Conservation (phyloP, 2,113 vertebrate species). For the Poicephalus gulielmi region DNA sequence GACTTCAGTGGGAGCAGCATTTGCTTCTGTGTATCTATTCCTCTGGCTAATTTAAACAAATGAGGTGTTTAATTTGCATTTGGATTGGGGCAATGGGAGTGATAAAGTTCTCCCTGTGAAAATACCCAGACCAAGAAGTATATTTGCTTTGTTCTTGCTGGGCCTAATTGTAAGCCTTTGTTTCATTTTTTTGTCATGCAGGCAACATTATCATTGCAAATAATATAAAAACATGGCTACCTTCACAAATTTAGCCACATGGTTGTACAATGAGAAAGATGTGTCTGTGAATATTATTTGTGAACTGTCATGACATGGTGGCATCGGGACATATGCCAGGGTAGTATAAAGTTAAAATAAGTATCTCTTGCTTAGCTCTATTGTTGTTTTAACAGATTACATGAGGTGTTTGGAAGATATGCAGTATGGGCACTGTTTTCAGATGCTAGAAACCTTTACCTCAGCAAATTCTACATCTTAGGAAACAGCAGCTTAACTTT, state of each 20-base stretch:
- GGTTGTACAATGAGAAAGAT: not conserved
- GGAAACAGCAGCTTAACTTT: not conserved
- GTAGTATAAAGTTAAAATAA: not conserved
- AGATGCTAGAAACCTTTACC: not conserved
- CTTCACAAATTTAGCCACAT: not conserved
- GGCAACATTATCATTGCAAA: not conserved
- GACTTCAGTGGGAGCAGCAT: not conserved
- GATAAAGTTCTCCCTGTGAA: not conserved
- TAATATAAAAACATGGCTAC: not conserved
- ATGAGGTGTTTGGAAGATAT: not conserved
- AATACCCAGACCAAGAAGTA: not conserved
- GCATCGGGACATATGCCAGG: not conserved
- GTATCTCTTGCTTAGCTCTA: not conserved
- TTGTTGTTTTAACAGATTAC: not conserved
- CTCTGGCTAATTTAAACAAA: constrained; percentile 39
- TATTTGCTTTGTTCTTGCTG: not conserved
- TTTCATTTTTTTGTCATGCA: not conserved
- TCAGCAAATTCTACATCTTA: not conserved
- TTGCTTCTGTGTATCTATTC: not conserved
- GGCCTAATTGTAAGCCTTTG: not conserved
- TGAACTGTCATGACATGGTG: accelerated
- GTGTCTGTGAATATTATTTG: not conserved
- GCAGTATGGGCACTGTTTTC: not conserved
- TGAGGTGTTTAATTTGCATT: constrained; percentile 17
- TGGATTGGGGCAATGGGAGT: not conserved